Evolutionary conservation across 2,888 invertebrate species (phyloP), one percentile per base, ranked within the genome.

Genomic region (Athripsodes cinereus): DNA sequence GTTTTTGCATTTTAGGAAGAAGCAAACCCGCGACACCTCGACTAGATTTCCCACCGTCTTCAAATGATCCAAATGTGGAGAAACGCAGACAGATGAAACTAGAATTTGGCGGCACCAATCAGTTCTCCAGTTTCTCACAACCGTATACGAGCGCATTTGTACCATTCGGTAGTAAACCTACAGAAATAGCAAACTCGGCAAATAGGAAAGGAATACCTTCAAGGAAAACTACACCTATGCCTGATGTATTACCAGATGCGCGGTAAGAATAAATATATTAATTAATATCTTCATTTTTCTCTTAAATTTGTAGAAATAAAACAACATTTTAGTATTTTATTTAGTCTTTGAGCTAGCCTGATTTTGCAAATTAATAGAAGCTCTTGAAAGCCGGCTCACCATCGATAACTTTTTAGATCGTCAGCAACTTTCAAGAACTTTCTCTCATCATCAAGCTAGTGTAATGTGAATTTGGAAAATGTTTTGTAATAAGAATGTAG

Each of bases 41-140:
- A 68, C 75, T 78, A 22, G 78, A 78, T 54, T 72, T 79, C 31
- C 61, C 57, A 21, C 21, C 63, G 64, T 76, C 72, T 57, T 53
- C 61, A 26, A 71, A 78, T 68, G 69, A 68, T 62, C 63, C 67
- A 60, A 40, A 40, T 40, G 69, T 67, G 65, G 83, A 84, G 66
- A 81, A 80, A 68, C 76, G 83, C 65, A 80, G 82, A 69, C 78
- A 80, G 62, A 72, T 84, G 66, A 83, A 83, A 66, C 72, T 84
- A 3, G 50, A 26, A 10, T 21, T 20, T 18, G 47, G 72, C 59
- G 76, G 78, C 55, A 74, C 79, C 62, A 40, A 40, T 16, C 40
- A 3, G 13, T 40, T 40, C 16, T 76, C 79, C 55, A 65, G 71
- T 52, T 69, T 70, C 65, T 67, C 69, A 34, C 71, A 71, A 67